A percentile compares a stretch with the other conserved stretches of the same genome.
Evolutionary conservation across 2,888 invertebrate species (phyloP).

Genomic region (Eristalis arbustorum): DNA sequence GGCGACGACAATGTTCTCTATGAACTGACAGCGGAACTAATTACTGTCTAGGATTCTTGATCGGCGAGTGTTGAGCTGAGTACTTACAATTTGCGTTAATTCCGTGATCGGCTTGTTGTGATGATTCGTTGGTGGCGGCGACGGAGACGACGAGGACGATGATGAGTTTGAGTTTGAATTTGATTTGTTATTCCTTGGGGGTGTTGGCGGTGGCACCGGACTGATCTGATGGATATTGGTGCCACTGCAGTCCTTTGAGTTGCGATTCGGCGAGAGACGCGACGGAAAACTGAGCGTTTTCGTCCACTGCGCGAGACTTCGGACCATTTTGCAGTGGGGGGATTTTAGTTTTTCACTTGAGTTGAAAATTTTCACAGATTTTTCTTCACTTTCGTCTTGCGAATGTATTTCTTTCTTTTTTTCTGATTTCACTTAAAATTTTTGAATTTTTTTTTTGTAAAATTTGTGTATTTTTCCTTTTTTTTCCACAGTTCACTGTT

Average conservation of each 20-base stretch:
- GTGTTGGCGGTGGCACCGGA: slow-evolving; percentile 82
- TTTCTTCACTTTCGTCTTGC: slow-evolving; percentile 41
- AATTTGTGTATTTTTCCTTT: background rate
- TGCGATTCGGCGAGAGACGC: slow-evolving; percentile 90
- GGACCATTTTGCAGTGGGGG: slow-evolving; percentile 84
- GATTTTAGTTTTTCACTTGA: slow-evolving; percentile 62
- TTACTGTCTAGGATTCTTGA: slow-evolving; percentile 14
- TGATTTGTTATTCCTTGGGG: slow-evolving; percentile 83
- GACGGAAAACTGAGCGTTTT: slow-evolving; percentile 94
- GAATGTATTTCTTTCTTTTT: slow-evolving; percentile 18
- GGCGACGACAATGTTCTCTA: background rate
- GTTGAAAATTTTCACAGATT: slow-evolving; percentile 28
- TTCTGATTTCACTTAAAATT: slow-evolving; percentile 46
- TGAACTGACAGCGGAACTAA: slow-evolving; percentile 42
- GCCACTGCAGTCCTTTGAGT: slow-evolving; percentile 86
- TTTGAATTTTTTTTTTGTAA: background rate
- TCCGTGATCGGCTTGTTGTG: slow-evolving; percentile 84
- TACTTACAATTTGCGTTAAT: slow-evolving; percentile 86
- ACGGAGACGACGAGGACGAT: slow-evolving; percentile 81
- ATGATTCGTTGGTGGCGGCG: slow-evolving; percentile 78
- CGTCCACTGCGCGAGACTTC: slow-evolving; percentile 94
- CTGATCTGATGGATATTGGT: slow-evolving; percentile 82
- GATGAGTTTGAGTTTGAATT: slow-evolving; percentile 78
- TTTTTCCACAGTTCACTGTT: slow-evolving; percentile 68
- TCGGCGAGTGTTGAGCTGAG: background rate